phyloP scores from a whole-genome alignment of 1,140 invertebrate species.

The Polypedilum pembai region DNA sequence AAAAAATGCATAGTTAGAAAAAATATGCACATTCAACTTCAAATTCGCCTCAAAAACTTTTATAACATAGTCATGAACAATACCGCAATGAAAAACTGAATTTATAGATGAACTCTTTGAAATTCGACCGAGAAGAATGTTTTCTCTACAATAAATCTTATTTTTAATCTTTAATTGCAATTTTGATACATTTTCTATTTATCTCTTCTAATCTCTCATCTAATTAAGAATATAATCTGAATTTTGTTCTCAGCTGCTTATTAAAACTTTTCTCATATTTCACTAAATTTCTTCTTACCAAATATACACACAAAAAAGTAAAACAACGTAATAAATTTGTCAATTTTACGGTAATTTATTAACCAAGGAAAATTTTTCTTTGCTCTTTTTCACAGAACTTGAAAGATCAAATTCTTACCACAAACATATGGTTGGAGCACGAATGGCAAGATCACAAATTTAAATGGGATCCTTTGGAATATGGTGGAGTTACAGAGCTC shows the following conservation, averaged over 20 bases:
- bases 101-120: neutral
- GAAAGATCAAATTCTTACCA: conserved; percentile 93
- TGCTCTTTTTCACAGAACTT: conserved; percentile 77
- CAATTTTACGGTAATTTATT: neutral
- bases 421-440: conserved; percentile 93
- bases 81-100: neutral
- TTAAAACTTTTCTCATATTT: too few relatives aligned
- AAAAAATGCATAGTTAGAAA: neutral
- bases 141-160: conserved; percentile 28
- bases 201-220: neutral
- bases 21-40: neutral
- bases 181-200: neutral
- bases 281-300: too few relatives aligned
- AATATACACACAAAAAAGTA: too few relatives aligned
- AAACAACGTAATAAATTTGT: too few relatives aligned
- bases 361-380: neutral
- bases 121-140: neutral
- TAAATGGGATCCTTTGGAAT: conserved; percentile 89
- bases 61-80: too few relatives aligned
- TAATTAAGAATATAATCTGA: too few relatives aligned
- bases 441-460: conserved; percentile 98
- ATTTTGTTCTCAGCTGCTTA: too few relatives aligned
- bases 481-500: conserved; percentile 87
- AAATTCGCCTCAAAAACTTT: neutral
- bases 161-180: too few relatives aligned